These are phyloP conservation scores for Regulus satrapa DNA, from an alignment of 2,113 vertebrate species.

Conservation along the genomic window DNA sequence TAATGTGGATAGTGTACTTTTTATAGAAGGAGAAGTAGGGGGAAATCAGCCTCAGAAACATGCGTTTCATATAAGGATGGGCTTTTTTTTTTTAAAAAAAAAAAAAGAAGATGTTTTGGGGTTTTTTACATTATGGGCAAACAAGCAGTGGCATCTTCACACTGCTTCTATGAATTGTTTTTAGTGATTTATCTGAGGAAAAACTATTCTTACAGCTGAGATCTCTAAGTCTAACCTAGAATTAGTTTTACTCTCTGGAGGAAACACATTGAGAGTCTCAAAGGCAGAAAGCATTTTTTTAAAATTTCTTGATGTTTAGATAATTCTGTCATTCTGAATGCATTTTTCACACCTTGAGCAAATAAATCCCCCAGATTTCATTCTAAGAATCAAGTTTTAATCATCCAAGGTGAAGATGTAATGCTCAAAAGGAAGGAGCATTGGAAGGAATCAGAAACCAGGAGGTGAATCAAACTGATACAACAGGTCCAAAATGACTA, in stretches of 20 bases:
- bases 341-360: neutral
- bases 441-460: neutral
- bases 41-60: neutral
- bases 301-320: neutral
- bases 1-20: neutral
- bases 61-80: accelerated
- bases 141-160: neutral
- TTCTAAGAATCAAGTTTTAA: neutral
- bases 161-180: neutral
- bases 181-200: neutral
- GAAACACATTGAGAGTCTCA: neutral
- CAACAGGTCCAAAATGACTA: neutral
- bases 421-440: neutral
- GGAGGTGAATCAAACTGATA: neutral
- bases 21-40: neutral
- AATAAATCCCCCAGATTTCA: neutral
- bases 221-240: neutral
- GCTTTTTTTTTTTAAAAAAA: neutral
- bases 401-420: neutral
- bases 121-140: neutral
- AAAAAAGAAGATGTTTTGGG: neutral
- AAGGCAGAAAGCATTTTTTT: neutral
- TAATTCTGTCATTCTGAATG: neutral
- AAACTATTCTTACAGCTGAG: neutral
- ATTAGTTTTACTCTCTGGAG: neutral